A percentile compares a stretch with the other conserved stretches of the same genome.
Conservation (phyloP, 2,888 invertebrate species). For the Heliothis peltigera region DNA sequence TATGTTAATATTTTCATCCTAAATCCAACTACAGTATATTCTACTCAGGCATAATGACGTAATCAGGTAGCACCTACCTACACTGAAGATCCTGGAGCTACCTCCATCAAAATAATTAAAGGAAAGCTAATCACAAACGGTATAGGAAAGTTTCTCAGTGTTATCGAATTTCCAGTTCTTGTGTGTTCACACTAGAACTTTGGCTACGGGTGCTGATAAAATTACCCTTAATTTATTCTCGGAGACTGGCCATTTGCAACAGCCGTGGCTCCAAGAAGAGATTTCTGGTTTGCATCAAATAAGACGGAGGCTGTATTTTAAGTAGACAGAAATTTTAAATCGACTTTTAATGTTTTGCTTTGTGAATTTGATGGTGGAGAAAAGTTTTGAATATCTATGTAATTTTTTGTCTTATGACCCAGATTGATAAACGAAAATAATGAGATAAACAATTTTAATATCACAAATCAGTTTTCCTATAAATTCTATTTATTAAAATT, state of each 20-base stretch:
- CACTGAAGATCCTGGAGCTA: too few species aligned
- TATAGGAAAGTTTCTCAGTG: slow-evolving; percentile 42
- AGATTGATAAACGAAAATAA: too few species aligned
- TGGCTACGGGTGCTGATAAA: slow-evolving; percentile 75
- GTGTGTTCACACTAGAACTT: slow-evolving; percentile 68
- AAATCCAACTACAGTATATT: slow-evolving; percentile 13
- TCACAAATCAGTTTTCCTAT: too few species aligned
- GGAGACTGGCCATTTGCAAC: slow-evolving; percentile 77
- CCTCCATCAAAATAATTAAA: too few species aligned
- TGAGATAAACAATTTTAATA: too few species aligned
- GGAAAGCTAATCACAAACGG: slow-evolving; percentile 35
- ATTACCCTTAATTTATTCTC: slow-evolving; percentile 80
- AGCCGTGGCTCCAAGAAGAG: slow-evolving; percentile 72
- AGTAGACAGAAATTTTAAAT: slow-evolving; percentile 21
- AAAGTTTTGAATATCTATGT: background rate
- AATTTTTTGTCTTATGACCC: background rate
- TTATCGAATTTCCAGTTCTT: slow-evolving; percentile 64
- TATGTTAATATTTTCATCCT: too few species aligned
- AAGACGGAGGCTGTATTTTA: slow-evolving; percentile 36
- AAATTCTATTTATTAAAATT: too few species aligned
- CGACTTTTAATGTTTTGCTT: slow-evolving; percentile 29
- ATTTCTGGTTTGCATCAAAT: slow-evolving; percentile 59
- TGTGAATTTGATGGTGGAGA: background rate
- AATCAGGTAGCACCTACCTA: too few species aligned
- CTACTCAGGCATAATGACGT: background rate